Evolutionary conservation across 2,888 invertebrate species (phyloP), one percentile per base, ranked within the genome.

Genomic region (Eristalinus sepulchralis): DNA sequence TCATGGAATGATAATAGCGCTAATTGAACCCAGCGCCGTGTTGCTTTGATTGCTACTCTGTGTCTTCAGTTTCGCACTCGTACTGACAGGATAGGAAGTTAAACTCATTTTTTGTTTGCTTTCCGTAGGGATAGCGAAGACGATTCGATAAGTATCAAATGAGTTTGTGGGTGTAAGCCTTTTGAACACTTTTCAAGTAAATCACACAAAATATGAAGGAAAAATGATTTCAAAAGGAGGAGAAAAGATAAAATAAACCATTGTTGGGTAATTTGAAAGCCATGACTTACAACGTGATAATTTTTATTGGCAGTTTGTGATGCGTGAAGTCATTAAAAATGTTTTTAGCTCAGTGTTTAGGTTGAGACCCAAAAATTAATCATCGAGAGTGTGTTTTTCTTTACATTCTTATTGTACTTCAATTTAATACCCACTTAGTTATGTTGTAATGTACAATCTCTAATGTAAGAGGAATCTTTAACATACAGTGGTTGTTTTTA

Each of bases 1-100:
- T 67, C 63, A 64, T 62, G 66, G 36, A 71, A 78, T 78, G 63
- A 78, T 78, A 71, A 78, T 71, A 47, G 63, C 57, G 24, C 55
- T 80, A 67, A 64, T 73, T 81, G 68, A 75, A 73, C 68, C 34
- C 66, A 5, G 24, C 39, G 47, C 34, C 72, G 34, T 20, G 67
- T 55, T 55, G 72, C 31, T 73, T 72, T 67, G 72, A 72, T 79
- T 60, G 27, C 22, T 27, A 1, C 20, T 36, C 17, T 64, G 39
- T 22, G 33, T 53, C 31, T 47, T 2, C 47, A 33, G 22, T 36
- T 22, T 11, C 10, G 13, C 62, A 66, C 2, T 36, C 17, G 17
- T 17, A 17, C 47, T 17, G n/a, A 1, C 9, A 1, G 47, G 17
- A 6, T 47, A 47, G 47, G n/a, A 47, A 17, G n/a, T 17, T 17